Conservation (phyloP, 2,797 vertebrate species). For the Bradypodion pumilum region DNA sequence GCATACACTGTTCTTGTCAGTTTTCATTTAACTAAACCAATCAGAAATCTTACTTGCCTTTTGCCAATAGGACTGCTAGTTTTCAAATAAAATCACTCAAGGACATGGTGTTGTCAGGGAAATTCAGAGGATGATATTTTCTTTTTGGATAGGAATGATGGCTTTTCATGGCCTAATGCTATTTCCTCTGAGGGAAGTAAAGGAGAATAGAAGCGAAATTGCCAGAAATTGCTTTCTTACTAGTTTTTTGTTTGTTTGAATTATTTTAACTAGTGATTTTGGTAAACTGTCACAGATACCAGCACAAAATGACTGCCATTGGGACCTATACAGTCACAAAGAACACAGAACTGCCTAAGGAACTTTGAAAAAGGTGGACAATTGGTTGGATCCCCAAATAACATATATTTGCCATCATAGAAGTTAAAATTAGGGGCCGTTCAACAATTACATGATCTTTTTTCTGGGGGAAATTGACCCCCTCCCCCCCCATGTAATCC, state of each 20-base stretch:
- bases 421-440: background rate
- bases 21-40: slow-evolving; percentile 11
- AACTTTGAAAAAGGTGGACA: background rate
- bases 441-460: no score
- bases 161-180: background rate
- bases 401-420: background rate
- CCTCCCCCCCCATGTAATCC: no score
- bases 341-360: background rate
- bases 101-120: background rate
- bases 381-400: background rate
- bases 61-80: background rate
- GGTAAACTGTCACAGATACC: background rate
- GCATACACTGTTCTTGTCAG: background rate
- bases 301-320: background rate
- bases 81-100: slow-evolving; percentile 6
- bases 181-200: background rate
- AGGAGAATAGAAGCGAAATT: background rate
- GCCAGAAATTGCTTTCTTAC: background rate
- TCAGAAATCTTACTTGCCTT: slow-evolving; percentile 2
- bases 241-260: background rate
- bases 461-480: no score
- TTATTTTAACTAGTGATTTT: background rate
- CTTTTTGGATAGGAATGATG: background rate
- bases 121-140: background rate
- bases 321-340: background rate